A percentile compares a stretch with the other conserved stretches of the same genome.
Evolutionary conservation across 2,113 vertebrate genomes (phyloP).

Genomic region (Tautogolabrus adspersus): DNA sequence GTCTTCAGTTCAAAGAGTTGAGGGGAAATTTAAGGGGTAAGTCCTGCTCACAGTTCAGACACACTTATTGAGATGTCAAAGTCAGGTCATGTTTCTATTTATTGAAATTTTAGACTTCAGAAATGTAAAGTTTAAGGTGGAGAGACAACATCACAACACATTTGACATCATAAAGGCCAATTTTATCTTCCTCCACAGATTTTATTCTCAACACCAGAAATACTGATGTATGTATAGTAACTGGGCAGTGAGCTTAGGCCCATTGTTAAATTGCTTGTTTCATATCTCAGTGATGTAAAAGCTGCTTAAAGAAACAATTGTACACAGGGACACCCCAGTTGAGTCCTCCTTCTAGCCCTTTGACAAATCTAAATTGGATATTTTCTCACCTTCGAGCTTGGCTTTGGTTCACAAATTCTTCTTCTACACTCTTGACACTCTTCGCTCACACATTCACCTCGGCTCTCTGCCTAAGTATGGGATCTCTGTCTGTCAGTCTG

Average conservation of each 20-base stretch:
- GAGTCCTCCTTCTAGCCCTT: no score
- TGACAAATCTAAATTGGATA: no score
- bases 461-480: no score
- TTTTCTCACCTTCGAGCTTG: no score
- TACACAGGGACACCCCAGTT: neutral
- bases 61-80: neutral
- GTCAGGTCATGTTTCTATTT: conserved; percentile 9
- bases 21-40: neutral
- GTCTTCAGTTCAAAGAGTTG: conserved; percentile 21
- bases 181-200: neutral
- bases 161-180: no score
- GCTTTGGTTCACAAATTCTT: neutral
- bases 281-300: no score
- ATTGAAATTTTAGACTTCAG: neutral
- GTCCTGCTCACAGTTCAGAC: neutral
- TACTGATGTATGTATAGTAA: neutral
- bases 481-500: no score
- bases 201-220: neutral
- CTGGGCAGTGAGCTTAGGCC: no score
- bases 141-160: no score
- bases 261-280: no score
- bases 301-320: neutral
- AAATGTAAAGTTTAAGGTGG: neutral
- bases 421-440: neutral
- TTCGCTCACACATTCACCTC: no score